Conservation (phyloP, 2,113 vertebrate genomes). For the Malurus alboscapulatus region DNA sequence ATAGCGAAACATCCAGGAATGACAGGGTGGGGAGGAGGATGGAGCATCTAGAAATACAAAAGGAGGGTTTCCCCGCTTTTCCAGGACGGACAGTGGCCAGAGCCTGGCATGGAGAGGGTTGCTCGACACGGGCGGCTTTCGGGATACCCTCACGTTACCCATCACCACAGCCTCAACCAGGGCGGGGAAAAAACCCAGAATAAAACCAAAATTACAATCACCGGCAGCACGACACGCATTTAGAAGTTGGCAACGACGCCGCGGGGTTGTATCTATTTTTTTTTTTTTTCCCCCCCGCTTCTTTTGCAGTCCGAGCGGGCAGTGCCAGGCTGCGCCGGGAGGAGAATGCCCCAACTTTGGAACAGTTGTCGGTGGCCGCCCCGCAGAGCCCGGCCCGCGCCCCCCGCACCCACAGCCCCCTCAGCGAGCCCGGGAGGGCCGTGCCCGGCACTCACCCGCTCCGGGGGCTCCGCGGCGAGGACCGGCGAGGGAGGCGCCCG, state of each 20-base stretch:
- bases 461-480: slow-evolving; percentile 51
- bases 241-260: background rate
- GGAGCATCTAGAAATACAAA: background rate
- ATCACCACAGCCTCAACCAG: background rate
- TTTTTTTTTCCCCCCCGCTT: no score
- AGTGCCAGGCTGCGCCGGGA: background rate
- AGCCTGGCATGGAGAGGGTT: background rate
- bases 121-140: background rate
- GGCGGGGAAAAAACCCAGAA: background rate
- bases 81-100: background rate
- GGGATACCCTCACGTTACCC: background rate
- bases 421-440: background rate
- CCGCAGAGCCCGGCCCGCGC: background rate
- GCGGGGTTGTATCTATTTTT: fast-evolving
- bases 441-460: slow-evolving; percentile 71
- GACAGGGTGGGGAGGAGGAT: background rate
- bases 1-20: background rate
- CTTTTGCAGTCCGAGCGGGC: background rate
- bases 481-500: slow-evolving; percentile 16
- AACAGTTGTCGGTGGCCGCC: background rate
- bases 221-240: background rate
- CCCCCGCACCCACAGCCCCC: background rate
- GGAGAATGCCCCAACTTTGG: slow-evolving; percentile 36
- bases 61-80: background rate
- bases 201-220: background rate